Base-by-base conservation (phyloP, 2,113 vertebrate species). In the Rhodinocichla rosea region DNA sequence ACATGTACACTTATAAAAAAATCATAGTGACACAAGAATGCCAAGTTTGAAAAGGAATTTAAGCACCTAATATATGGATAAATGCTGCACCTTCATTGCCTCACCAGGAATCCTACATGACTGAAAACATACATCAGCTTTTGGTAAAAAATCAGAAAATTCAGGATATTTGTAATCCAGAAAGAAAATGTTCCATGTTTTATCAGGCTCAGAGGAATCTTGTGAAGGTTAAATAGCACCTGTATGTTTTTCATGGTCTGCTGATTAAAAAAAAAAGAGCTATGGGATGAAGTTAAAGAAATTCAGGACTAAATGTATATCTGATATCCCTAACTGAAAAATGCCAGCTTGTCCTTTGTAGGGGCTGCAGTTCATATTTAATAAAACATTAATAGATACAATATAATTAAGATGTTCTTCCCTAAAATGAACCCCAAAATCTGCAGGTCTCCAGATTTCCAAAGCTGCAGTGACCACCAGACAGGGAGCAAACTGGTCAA, bases 1-100 rank as follows among this genome's bases (percentile, higher is more conserved):
- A 33, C 2, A 1, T 1, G 11, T 3, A 28, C 7, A 53, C 11
- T 16, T 23, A 27, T 3, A 23, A 35, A 47, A 83, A 65, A 15
- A 26, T 22, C 15, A 10, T 13, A 62, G n/a, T 21, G 5, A 37
- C 14, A 53, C 21, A 20, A 64, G 15, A 6, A 50, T 0, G 1
- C 11, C 13, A 5, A 19, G 6, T 70, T 56, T 50, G 44, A 19
- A 74, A 69, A 50, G 10, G 7, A 50, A 45, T 82, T 82, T 24
- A 32, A 52, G 33, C 30, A 65, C 1, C 15, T 35, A 13, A 76
- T 30, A 14, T 1, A 16, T 3, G 18, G 24, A 22, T 6, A 27
- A 5, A 8, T 13, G 11, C 21, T 86, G 35, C 28, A 59, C 18
- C 39, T 39, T 65, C 33, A 74, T 6, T 65, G 62, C 13, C 62